Evolutionary conservation across 2,113 vertebrate species (phyloP), one percentile per base, ranked within the genome.

Genomic region (Lota lota): DNA sequence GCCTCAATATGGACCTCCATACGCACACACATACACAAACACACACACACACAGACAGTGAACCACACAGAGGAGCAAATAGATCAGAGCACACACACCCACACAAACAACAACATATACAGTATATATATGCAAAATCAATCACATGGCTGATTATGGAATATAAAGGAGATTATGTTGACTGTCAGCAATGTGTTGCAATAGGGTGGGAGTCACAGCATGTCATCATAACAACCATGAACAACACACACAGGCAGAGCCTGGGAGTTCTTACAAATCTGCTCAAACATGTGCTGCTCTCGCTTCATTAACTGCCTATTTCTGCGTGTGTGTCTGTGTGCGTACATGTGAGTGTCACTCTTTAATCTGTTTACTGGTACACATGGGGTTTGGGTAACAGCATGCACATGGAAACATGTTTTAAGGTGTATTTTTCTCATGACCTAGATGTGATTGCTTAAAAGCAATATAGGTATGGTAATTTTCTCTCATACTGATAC

Each of bases 141-240:
- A 80, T 79, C 80, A 72, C 28, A 47, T 77, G 33, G 78, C 76
- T 85, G 85, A 87, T 89, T 86, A 87, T 78, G 73, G 78, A 74
- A 69, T 70, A 67, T 68, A 62, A 64, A 82, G 70, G 22, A 71
- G 84, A 79, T 80, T 75, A 6, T 33, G 79, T 77, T 76, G 71
- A 76, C 80, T 83, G 80, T 84, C 69, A 67, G 70, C 75, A 70
- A 74, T 65, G 14, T 76, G 51, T 72, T 54, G 51, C 58, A 71
- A 70, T 67, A 70, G 71, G 66, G 78, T 58, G 73, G 81, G 71
- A 88, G 82, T 82, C 80, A 80, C 73, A 80, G 81, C 80, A 67
- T 81, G 86, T 85, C 82, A 84, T 61, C 75, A 86, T 85, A 89
- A 90, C 88, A 81, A 85, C 85, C 75, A 72, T 89, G 82, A 87